Percentiles rank a stretch among this genome's conserved stretches.
These are phyloP conservation scores for Sebastiscus albofasciatus DNA, from an alignment of 2,797 vertebrate species.

Conservation along the genomic window DNA sequence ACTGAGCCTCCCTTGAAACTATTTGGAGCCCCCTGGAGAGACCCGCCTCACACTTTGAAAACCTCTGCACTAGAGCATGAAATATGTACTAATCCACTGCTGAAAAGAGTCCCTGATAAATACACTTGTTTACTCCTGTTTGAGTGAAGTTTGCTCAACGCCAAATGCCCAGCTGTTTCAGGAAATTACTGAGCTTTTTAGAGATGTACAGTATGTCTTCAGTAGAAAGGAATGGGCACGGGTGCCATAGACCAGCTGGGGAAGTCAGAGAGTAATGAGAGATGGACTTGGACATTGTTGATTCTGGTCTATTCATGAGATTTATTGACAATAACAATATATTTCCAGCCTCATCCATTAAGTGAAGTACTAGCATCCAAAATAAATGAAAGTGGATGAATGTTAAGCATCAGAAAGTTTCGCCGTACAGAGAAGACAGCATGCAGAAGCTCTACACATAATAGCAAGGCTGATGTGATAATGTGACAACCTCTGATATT, in stretches of 20 bases:
- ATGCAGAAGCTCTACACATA: background rate
- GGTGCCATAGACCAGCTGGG: background rate
- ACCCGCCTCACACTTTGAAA: too few relatives aligned
- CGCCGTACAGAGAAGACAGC: background rate
- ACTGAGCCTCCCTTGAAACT: too few relatives aligned
- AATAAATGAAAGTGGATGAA: background rate
- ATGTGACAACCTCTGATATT: too few relatives aligned
- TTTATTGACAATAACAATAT: background rate
- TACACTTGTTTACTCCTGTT: too few relatives aligned
- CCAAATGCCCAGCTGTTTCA: background rate
- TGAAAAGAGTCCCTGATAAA: too few relatives aligned
- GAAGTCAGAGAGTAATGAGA: background rate
- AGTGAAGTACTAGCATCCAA: background rate
- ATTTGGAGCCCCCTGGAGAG: too few relatives aligned
- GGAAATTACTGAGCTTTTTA: background rate
- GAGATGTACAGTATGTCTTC: background rate
- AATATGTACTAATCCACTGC: too few relatives aligned
- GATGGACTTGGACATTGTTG: background rate
- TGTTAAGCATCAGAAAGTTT: background rate
- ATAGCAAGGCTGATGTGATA: background rate
- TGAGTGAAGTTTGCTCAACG: too few relatives aligned
- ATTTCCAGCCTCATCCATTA: background rate
- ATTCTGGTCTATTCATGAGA: background rate
- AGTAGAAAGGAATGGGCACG: too few relatives aligned
- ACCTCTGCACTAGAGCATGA: too few relatives aligned